These are phyloP conservation scores for Drosophila santomea DNA, from an alignment of 1,140 invertebrate species.

Conservation along the genomic window DNA sequence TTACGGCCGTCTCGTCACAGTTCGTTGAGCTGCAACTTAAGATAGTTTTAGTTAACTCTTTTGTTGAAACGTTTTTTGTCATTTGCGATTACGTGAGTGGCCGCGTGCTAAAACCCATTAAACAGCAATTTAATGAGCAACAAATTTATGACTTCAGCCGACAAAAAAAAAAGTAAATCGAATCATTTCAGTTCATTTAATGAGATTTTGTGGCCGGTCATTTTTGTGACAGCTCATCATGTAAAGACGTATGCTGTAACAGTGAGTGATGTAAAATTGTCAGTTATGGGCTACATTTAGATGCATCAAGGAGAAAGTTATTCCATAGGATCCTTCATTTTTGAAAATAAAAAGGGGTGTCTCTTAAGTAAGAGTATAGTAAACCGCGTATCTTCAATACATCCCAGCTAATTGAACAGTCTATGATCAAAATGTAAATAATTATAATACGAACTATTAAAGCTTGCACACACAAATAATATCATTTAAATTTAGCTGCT, in stretches of 20 bases:
- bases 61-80: conserved; percentile 47
- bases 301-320: conserved; percentile 11
- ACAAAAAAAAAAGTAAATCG: conserved; percentile 47
- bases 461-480: neutral
- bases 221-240: conserved; percentile 52
- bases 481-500: conserved; percentile 27
- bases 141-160: conserved; percentile 61
- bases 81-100: conserved; percentile 71
- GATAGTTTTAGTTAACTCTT: conserved; percentile 39
- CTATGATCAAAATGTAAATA: too few relatives aligned
- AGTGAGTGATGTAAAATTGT: conserved; percentile 30
- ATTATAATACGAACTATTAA: neutral
- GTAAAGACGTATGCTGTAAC: conserved; percentile 40
- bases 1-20: conserved; percentile 41
- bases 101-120: conserved; percentile 65
- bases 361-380: too few relatives aligned
- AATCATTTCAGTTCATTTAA: conserved; percentile 56
- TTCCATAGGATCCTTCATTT: conserved; percentile 4
- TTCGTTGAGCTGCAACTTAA: conserved; percentile 55
- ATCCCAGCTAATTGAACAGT: too few relatives aligned
- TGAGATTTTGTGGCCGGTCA: conserved; percentile 28
- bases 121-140: conserved; percentile 60
- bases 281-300: conserved; percentile 23
- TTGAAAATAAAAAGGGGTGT: neutral
- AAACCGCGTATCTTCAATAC: too few relatives aligned